These are phyloP conservation scores for Anomalospiza imberbis DNA, from an alignment of 2,797 vertebrate species.

Conservation along the genomic window DNA sequence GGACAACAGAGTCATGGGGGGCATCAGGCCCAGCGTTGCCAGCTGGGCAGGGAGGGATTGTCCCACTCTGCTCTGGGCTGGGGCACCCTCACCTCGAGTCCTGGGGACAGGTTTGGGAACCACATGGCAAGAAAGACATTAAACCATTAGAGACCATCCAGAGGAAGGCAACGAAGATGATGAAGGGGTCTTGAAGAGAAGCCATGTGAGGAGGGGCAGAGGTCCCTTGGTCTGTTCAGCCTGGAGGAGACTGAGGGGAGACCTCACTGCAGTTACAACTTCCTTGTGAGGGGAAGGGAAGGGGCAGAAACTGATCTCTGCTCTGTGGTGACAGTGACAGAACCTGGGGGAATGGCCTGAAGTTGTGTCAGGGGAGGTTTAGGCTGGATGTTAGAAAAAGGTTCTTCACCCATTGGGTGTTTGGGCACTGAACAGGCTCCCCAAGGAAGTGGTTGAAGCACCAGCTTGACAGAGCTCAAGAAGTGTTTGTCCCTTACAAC, in stretches of 20 bases:
- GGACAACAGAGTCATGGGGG: neutral
- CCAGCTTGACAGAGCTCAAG: neutral
- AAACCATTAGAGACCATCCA: accelerated
- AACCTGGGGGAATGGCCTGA: neutral
- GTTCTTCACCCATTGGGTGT: too few relatives aligned
- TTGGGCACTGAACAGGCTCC: neutral
- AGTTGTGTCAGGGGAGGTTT: neutral
- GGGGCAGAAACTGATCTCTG: neutral
- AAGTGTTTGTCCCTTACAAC: neutral
- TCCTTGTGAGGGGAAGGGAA: neutral
- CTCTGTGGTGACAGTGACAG: neutral
- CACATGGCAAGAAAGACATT: accelerated
- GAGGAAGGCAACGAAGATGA: accelerated
- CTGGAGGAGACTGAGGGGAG: neutral
- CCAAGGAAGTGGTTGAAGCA: neutral
- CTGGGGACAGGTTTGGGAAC: neutral
- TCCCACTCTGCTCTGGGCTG: accelerated
- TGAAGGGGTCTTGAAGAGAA: neutral
- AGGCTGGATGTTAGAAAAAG: accelerated
- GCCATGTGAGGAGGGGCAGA: accelerated
- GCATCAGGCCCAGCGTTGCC: neutral
- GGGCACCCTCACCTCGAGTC: accelerated
- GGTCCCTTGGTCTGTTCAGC: neutral
- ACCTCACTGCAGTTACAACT: accelerated
- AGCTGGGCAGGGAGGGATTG: neutral